Evolutionary conservation across 1,140 invertebrate genomes (phyloP).

Genomic region (Lepidurus apus): DNA sequence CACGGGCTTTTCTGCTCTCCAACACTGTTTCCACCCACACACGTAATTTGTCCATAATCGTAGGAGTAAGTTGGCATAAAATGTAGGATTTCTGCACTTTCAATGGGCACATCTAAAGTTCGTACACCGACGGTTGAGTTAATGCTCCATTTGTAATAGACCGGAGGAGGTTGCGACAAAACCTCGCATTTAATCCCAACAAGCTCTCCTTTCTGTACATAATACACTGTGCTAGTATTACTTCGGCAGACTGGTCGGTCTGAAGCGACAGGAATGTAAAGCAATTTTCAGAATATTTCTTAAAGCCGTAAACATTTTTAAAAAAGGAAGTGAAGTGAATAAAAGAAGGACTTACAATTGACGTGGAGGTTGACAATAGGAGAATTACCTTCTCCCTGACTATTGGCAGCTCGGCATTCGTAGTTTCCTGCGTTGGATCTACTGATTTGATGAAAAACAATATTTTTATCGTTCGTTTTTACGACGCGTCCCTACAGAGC

Average conservation of each 20-base stretch:
- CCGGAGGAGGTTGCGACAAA: neutral
- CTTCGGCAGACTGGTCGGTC: conserved; percentile 19
- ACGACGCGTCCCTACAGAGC: neutral
- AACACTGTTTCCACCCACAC: neutral
- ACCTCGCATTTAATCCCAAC: conserved; percentile 24
- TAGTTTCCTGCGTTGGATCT: neutral
- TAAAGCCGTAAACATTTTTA: neutral
- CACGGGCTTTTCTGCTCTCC: conserved; percentile 1
- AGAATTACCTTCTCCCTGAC: neutral
- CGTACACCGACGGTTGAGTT: neutral
- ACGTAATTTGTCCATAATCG: conserved; percentile 23
- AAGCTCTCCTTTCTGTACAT: conserved; percentile 14
- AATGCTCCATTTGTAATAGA: conserved; percentile 24
- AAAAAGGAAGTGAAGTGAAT: neutral
- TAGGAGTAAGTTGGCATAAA: neutral
- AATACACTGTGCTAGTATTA: neutral
- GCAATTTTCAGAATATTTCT: neutral
- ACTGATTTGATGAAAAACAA: neutral
- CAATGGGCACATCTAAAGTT: neutral
- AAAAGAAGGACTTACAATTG: neutral
- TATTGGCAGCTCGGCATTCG: conserved; percentile 14
- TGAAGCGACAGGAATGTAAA: neutral
- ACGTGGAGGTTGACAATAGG: neutral
- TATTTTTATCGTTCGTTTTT: conserved; percentile 20
- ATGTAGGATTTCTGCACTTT: neutral